Base-by-base conservation (phyloP, 1,140 invertebrate species). In the Drosophila kikkawai region DNA sequence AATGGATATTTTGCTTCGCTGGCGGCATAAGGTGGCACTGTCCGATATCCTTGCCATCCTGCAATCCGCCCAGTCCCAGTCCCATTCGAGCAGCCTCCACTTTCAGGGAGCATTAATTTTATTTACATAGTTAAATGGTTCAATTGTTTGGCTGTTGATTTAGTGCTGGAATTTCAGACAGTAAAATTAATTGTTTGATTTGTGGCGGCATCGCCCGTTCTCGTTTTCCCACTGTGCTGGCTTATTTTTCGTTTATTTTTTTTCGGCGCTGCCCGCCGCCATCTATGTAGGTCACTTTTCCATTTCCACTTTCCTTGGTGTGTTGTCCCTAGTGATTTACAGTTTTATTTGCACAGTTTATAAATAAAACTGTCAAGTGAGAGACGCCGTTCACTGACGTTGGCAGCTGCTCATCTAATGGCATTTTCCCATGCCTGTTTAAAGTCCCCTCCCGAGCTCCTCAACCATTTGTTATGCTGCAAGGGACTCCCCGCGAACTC, bases 121-220 rank as follows among this genome's bases (percentile, higher is more conserved):
- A 88, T 87, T 87, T 87, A 87, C 84, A 88, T 87, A 87, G 84
- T 87, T 87, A 87, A 87, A 87, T 87, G 84, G 84, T 88, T 87
- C 77, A 87, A 88, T 88, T 87, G 80, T 87, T 87, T 87, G 84
- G 79, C 83, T 87, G 84, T 87, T 87, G 84, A 87, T 87, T 87
- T 87, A 87, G 69, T 84, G 84, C 83, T 86, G 80, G 84, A 88
- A 88, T 80, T 88, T 87, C 84, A 79, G 83, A 76, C 84, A 80
- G 80, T 75, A 50, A 87, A 88, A 87, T 88, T 87, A 87, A 87
- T 87, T 87, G 84, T 87, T 87, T 88, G 84, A 87, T 87, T 87
- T 87, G 84, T 87, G 84, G 84, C 56, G 63, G 65, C 75, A 66
- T 59, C 29, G 51, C 67, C 36, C 59, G 15, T 56, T 56, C 48